Base-by-base conservation (phyloP, 2,888 invertebrate genomes). In the Napeogenes inachia region DNA sequence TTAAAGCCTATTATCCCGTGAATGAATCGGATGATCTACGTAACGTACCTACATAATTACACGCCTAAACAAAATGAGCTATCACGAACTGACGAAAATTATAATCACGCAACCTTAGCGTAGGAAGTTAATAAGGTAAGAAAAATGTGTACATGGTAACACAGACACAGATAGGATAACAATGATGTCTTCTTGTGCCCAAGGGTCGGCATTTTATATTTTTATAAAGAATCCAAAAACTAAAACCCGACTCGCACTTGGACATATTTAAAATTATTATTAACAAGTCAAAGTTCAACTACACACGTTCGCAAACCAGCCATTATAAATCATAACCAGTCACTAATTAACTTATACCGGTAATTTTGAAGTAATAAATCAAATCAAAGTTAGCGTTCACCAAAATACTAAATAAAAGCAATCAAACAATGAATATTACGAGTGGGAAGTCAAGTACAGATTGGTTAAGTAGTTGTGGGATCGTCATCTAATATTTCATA, bases 331-430 rank as follows among this genome's bases (percentile, higher is more conserved):
- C 79, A 82, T 83, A 75, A 21, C 21, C 21, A 21, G 72, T 55
- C 61, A 59, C 58, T 66, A 66, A 65, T 66, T 67, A 69, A 53
- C 59, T 56, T 71, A 70, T 72, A 70, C 74, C 21, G 71, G 74
- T 73, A 76, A 72, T 75, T 73, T 74, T 74, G 45, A 66, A 65
- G 68, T 75, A 73, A 85, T 88, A 84, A 88, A 87, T 87, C 84
- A 82, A 73, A 75, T 75, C 75, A 72, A 72, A 78, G 76, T 85
- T 82, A 80, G 21, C 21, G 21, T 21, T 21, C 77, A 77, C 81
- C 76, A 75, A 84, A 84, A 84, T 75, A 82, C 73, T 86, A 85
- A 89, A 87, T 86, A 84, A 84, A 75, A 80, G 82, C 82, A 82
- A 83, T 82, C 80, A 79, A 77, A 82, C 80, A 79, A 79, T 80